Percentiles rank a stretch among this genome's conserved stretches.
Evolutionary conservation across 1,140 invertebrate species (phyloP).

Genomic region (Brachionus asplanchnoidis): DNA sequence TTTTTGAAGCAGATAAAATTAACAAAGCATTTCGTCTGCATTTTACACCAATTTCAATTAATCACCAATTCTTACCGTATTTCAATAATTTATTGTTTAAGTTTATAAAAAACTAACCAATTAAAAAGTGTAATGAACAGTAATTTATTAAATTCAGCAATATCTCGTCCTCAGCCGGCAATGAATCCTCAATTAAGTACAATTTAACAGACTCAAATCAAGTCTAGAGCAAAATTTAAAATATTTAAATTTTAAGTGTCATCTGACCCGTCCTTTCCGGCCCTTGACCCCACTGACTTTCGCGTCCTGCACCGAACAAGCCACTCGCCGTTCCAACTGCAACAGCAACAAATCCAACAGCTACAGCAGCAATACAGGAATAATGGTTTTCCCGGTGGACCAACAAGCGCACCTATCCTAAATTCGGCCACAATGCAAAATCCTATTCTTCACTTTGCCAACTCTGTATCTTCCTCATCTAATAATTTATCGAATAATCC

Average conservation of each 20-base stretch:
- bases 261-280: conserved; percentile 6
- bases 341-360: not conserved
- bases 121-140: conserved; percentile 1
- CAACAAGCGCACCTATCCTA: not conserved
- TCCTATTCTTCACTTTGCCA: conserved; percentile 30
- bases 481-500: not conserved
- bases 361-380: not conserved
- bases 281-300: conserved; percentile 26
- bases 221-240: not conserved
- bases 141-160: conserved; percentile 21
- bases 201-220: not conserved
- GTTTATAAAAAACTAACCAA: not conserved
- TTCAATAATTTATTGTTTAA: conserved; percentile 7
- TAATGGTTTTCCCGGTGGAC: not conserved
- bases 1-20: not conserved
- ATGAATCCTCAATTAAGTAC: conserved; percentile 22
- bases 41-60: not conserved
- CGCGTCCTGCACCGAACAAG: conserved; percentile 1
- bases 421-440: conserved; percentile 23
- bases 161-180: conserved; percentile 15
- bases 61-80: not conserved
- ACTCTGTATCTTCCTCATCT: conserved; percentile 1
- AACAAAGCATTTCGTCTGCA: not conserved
- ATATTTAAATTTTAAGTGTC: conserved; percentile 3
- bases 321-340: conserved; percentile 21